Percentiles rank a stretch among this genome's conserved stretches.
These are phyloP conservation scores for Poliocrania exsul DNA, from an alignment of 2,797 vertebrate genomes.

Conservation along the genomic window DNA sequence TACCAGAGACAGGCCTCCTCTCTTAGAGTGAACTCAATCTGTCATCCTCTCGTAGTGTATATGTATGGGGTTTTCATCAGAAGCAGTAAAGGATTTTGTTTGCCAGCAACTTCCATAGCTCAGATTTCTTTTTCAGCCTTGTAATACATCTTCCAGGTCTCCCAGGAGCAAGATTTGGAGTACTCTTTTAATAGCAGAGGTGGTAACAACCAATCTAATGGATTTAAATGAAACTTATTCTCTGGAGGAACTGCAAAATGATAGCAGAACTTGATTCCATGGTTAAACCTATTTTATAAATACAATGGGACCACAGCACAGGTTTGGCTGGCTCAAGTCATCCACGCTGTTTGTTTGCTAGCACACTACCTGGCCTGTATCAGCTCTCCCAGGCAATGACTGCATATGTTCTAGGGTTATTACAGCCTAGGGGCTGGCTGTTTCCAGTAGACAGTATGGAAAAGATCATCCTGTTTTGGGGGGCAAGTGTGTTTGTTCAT, in stretches of 20 bases:
- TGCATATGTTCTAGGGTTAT: background rate
- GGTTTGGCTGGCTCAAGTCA: background rate
- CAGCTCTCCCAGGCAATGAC: background rate
- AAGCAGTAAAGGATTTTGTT: background rate
- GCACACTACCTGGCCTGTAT: background rate
- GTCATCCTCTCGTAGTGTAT: background rate
- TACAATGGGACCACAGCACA: background rate
- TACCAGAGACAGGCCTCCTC: background rate
- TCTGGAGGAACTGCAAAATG: background rate
- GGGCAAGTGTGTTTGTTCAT: background rate
- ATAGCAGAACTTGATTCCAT: background rate
- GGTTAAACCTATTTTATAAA: background rate
- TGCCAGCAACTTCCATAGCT: background rate
- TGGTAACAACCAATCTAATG: background rate
- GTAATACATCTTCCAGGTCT: background rate
- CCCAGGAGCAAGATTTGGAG: background rate
- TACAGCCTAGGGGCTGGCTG: background rate
- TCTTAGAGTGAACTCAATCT: background rate
- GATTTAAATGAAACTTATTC: background rate
- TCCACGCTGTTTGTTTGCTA: background rate
- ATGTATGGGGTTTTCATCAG: background rate
- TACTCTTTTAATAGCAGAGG: background rate
- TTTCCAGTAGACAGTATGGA: background rate
- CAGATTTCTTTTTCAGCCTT: background rate
- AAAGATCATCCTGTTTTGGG: background rate